A percentile compares a stretch with the other conserved stretches of the same genome.
Conservation (phyloP, 2,797 vertebrate genomes). For the Phaenicophaeus curvirostris region DNA sequence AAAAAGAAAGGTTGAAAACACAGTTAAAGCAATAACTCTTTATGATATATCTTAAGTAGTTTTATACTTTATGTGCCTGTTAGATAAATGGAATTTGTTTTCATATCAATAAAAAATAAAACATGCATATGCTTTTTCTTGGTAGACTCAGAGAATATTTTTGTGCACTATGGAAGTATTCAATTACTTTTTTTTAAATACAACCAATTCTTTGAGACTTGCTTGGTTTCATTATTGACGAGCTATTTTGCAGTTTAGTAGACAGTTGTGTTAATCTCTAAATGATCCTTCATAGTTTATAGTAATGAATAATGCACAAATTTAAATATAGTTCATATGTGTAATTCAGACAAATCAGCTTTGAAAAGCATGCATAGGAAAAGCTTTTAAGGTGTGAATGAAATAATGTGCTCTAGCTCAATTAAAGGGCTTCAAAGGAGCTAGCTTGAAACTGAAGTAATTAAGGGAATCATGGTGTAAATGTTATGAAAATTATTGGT, state of each 20-base stretch:
- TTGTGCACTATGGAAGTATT: background rate
- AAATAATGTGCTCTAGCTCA: conserved; percentile 38
- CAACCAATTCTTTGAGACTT: background rate
- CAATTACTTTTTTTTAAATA: background rate
- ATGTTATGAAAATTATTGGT: background rate
- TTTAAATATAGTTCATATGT: conserved; percentile 31
- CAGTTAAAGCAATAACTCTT: background rate
- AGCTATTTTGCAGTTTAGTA: background rate
- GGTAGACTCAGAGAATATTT: background rate
- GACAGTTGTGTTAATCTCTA: conserved; percentile 17
- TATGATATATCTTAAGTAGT: background rate
- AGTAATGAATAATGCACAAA: conserved; percentile 34
- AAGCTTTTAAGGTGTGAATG: conserved; percentile 37
- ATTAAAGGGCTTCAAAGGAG: conserved; percentile 13
- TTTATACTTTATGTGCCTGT: background rate
- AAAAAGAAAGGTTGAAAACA: background rate
- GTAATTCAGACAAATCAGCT: conserved; percentile 33
- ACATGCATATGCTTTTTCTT: background rate
- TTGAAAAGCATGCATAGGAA: conserved; percentile 48
- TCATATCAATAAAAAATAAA: background rate
- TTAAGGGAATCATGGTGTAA: conserved; percentile 4
- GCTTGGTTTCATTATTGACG: conserved; percentile 3
- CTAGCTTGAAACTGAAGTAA: conserved; percentile 25
- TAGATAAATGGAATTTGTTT: conserved; percentile 8
- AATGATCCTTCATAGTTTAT: conserved; percentile 30